A percentile compares a stretch with the other conserved stretches of the same genome.
Evolutionary conservation across 1,140 invertebrate species (phyloP).

Genomic region (Musca vetustissima): DNA sequence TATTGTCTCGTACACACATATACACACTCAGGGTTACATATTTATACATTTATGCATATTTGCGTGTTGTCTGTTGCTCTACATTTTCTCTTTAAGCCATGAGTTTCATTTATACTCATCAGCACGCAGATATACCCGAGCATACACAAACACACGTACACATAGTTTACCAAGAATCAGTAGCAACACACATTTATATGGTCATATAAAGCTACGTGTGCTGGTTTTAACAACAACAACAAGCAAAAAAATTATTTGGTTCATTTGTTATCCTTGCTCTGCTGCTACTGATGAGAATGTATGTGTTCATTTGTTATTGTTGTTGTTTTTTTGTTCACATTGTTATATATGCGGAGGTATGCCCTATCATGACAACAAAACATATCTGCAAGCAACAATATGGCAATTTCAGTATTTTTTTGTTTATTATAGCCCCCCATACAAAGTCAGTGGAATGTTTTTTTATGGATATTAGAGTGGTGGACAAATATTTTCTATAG

Average conservation of each 20-base stretch:
- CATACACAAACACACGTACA: neutral
- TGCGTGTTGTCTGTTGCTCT: constrained; percentile 22
- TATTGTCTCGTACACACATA: too few relatives aligned
- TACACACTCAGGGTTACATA: too few relatives aligned
- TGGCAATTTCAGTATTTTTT: constrained; percentile 17
- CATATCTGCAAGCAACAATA: constrained; percentile 12
- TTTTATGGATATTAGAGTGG: too few relatives aligned
- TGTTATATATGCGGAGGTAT: neutral
- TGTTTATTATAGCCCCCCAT: too few relatives aligned
- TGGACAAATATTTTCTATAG: too few relatives aligned
- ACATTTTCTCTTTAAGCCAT: constrained; percentile 2
- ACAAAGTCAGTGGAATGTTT: too few relatives aligned
- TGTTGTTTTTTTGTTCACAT: neutral
- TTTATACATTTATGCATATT: neutral
- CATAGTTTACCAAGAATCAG: neutral
- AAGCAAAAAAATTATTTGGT: too few relatives aligned
- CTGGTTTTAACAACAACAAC: too few relatives aligned
- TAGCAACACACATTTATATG: neutral
- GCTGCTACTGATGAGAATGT: neutral
- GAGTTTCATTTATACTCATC: too few relatives aligned
- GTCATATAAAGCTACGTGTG: too few relatives aligned
- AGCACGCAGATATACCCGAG: neutral
- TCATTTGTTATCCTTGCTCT: neutral
- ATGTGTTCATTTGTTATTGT: neutral
- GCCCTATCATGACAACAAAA: constrained; percentile 3